Conservation (phyloP, 1,140 invertebrate species). For the Penaeus chinensis region DNA sequence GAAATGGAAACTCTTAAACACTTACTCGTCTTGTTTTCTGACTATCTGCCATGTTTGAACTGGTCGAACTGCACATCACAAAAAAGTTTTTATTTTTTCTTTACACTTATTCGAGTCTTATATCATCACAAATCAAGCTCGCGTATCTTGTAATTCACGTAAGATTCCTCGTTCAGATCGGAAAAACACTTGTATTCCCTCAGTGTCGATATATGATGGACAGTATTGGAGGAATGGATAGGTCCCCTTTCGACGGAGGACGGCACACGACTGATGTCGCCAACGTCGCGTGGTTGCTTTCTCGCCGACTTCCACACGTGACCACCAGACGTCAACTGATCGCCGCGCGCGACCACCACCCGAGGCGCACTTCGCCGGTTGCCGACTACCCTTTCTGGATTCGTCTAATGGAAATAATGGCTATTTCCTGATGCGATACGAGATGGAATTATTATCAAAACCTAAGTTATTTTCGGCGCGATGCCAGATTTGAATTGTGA, state of each 20-base stretch:
- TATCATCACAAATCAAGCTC: neutral
- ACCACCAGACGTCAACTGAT: constrained; percentile 51
- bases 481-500: no score
- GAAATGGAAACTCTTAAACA: neutral
- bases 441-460: no score
- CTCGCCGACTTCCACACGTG: constrained; percentile 19
- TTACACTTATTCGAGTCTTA: neutral
- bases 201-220: neutral
- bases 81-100: neutral
- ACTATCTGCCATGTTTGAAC: constrained; percentile 41
- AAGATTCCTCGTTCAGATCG: no score
- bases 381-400: neutral
- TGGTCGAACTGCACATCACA: constrained; percentile 36
- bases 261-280: no score
- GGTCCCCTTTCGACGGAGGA: neutral
- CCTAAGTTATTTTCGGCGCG: no score
- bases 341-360: constrained; percentile 32
- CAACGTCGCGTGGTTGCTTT: no score
- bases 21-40: constrained; percentile 43
- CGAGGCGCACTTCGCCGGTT: neutral
- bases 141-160: no score
- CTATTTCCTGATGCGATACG: no score
- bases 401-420: no score
- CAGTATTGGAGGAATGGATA: neutral
- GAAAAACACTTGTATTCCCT: neutral